A percentile compares a stretch with the other conserved stretches of the same genome.
These are phyloP conservation scores for Chrysodeixis includens DNA, from an alignment of 2,888 invertebrate species.

Conservation along the genomic window DNA sequence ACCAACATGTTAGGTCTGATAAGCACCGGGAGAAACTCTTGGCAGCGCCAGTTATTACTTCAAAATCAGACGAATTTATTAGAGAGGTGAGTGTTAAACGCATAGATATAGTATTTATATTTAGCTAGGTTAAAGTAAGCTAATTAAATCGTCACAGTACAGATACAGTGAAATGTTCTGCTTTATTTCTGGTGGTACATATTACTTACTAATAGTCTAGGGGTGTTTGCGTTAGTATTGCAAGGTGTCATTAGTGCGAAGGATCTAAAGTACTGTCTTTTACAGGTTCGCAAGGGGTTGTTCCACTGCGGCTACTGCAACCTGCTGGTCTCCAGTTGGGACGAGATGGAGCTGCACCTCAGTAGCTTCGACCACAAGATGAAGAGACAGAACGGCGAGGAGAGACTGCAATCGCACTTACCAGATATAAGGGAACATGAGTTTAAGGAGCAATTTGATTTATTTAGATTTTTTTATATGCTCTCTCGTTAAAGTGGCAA, in stretches of 20 bases:
- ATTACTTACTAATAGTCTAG: no score
- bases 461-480: conserved; percentile 5
- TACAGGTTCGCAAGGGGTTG: conserved; percentile 60
- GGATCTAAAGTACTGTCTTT: not conserved
- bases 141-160: no score
- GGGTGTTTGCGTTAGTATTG: no score
- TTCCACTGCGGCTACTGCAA: conserved; percentile 74
- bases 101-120: no score
- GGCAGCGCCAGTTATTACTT: conserved; percentile 25
- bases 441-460: not conserved
- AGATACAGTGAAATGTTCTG: no score
- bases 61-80: conserved; percentile 39
- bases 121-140: no score
- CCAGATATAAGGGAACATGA: conserved; percentile 13
- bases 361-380: conserved; percentile 48
- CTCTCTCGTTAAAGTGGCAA: not conserved
- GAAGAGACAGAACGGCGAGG: not conserved
- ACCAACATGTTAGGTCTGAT: not conserved
- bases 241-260: no score
- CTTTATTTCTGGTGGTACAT: no score
- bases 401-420: conserved; percentile 26
- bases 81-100: conserved; percentile 52
- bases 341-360: conserved; percentile 58
- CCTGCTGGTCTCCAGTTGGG: conserved; percentile 52
- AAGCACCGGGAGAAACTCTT: not conserved